phyloP scores from a whole-genome alignment of 2,888 invertebrate genomes.

The Cryptus armator region DNA sequence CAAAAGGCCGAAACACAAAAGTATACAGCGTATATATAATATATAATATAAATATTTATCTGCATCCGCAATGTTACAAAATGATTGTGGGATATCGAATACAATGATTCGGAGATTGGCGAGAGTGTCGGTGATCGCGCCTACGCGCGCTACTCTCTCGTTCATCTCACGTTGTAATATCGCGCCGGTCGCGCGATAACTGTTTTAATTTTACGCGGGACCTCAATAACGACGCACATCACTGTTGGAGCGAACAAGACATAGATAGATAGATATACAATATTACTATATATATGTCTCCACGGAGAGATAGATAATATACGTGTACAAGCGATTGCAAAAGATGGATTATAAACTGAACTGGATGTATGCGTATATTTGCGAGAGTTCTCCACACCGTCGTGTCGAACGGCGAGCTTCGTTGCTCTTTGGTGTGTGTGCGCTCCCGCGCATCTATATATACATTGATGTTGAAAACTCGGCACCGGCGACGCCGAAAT shows the following conservation, averaged over 20 bases:
- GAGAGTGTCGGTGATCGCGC: not conserved
- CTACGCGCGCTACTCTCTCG: not conserved
- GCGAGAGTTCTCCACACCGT: constrained; percentile 19
- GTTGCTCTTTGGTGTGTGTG: constrained; percentile 59
- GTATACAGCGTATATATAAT: constrained; percentile 10
- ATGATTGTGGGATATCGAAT: constrained; percentile 46
- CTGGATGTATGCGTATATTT: not conserved
- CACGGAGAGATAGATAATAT: not conserved
- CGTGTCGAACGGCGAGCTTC: constrained; percentile 37
- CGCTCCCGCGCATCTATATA: constrained; percentile 7
- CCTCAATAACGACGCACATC: constrained; percentile 36
- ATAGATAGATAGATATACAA: not conserved
- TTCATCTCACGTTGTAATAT: constrained; percentile 18
- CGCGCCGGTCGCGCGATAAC: constrained; percentile 39
- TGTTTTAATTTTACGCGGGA: constrained; percentile 55
- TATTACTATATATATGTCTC: not conserved
- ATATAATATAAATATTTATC: constrained; percentile 40
- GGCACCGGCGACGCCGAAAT: constrained; percentile 80
- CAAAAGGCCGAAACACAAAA: constrained; percentile 1
- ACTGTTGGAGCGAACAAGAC: constrained; percentile 6
- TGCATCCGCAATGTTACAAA: constrained; percentile 33
- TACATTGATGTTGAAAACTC: constrained; percentile 56
- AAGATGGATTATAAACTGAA: constrained; percentile 55
- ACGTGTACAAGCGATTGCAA: constrained; percentile 28
- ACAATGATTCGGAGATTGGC: constrained; percentile 52